Base-by-base conservation (phyloP, 2,113 vertebrate species). In the Pampusana beccarii region DNA sequence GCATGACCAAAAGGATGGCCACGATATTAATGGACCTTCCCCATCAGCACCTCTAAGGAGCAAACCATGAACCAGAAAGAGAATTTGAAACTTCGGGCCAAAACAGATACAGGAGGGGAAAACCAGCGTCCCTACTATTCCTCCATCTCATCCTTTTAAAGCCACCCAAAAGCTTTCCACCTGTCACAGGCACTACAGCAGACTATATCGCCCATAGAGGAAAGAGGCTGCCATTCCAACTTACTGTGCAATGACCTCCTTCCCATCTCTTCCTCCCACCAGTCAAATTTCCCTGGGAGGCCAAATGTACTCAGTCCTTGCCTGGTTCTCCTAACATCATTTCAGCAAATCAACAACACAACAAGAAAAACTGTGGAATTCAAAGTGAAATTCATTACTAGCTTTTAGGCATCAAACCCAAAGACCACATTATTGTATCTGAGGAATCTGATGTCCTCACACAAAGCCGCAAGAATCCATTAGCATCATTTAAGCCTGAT, bases 341-440 rank as follows among this genome's bases (percentile, higher is more conserved):
- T 50, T 88, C n/a, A 86, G 48, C 4, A 4, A 86, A 88, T 69
- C 44, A 93, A 92, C n/a, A 94, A 65, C 23, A 83, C 11, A 86
- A 72, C 40, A 90, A 88, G 42, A 88, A 88, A 94, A 92, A 58
- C 72, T 72, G 62, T 29, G 67, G 18, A 93, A 93, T 83, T 74
- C 34, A 24, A 82, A 94, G 42, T 57, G 65, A 93, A 94, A 97
- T 95, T 50, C 71, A 90, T 34, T 65, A 82, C 9, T 80, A 60
- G 40, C 71, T 95, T 94, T 87, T 75, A 75, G 36, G 44, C 18
- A 79, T 62, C 38, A 74, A 90, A 54, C 44, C 33, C 15, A 80
- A 74, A 29, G 54, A 80, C 70, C 36, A 53, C 23, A 6, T 50
- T 74, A 51, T 19, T 44, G 7, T 36, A 26, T 38, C 66, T 81